Base-by-base conservation (phyloP, 2,113 vertebrate species). In the Indicator indicator region DNA sequence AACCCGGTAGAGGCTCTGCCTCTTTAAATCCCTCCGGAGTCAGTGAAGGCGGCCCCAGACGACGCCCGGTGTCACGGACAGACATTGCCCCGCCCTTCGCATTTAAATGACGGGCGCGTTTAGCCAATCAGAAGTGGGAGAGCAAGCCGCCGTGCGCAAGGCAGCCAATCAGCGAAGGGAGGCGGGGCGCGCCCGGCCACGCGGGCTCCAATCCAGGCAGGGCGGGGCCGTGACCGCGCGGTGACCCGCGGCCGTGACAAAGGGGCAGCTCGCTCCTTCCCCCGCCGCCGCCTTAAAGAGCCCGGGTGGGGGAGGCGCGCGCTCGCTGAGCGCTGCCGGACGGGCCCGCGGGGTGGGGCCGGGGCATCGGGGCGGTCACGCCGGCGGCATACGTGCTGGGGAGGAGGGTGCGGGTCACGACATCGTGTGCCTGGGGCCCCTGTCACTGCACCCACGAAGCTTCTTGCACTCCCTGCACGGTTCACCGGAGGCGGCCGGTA, bases 171-270 rank as follows among this genome's bases (percentile, higher is more conserved):
- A 71, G 28, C 14, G 26, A 2, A 27, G 79, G 70, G 76, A 40
- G 70, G 83, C 59, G 93, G 32, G 89, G 78, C 50, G 70, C 48
- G 38, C 69, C 9, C 24, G 65, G 52, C 83, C 55, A 17, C 40
- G 52, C 60, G 93, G 95, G 89, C 90, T 93, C 93, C n/a, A 64
- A 93, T 95, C 90, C 97, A 97, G 93, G 94, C 96, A 96, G 96
- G 93, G 80, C 86, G 89, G 46, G 28, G 72, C 78, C 24, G 88
- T 94, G 93, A 83, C 83, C 83, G 84, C 69, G 83, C 85, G 46
- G 78, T 97, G 97, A 97, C 97, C 97, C 42, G 67, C 56, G 16
- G 73, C 64, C 40, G 46, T 42, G 87, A 93, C 93, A 92, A 76
- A 95, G 84, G 93, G 83, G 71, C 72, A 4, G 58, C 82, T 63